phyloP scores from a whole-genome alignment of 2,797 vertebrate species.

The Poliocrania exsul region DNA sequence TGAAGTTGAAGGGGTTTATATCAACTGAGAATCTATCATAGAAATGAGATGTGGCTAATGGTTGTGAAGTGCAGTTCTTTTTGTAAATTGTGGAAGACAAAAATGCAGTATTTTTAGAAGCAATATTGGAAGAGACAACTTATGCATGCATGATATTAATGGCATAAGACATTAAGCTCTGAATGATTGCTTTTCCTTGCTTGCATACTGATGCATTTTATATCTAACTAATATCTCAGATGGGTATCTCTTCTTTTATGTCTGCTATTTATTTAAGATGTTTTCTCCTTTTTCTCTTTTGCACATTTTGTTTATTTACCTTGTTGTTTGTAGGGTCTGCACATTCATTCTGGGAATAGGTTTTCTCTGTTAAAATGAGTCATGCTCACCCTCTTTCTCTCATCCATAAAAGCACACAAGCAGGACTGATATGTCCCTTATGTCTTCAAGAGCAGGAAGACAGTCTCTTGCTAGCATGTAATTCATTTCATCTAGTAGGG shows the following conservation, averaged over 20 bases:
- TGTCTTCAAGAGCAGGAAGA: neutral
- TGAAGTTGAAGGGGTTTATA: neutral
- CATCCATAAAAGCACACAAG: neutral
- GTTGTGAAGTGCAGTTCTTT: neutral
- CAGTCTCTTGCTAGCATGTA: neutral
- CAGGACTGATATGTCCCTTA: neutral
- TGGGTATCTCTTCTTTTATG: neutral
- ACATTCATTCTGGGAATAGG: conserved; percentile 6
- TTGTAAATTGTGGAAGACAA: neutral
- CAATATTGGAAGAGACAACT: conserved; percentile 8
- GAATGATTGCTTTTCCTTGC: neutral
- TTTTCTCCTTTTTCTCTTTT: neutral
- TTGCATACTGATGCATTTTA: neutral
- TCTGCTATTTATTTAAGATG: neutral
- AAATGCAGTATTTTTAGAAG: conserved; percentile 39
- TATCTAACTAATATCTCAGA: neutral
- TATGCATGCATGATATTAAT: conserved; percentile 36
- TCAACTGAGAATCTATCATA: neutral
- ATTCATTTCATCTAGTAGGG: neutral
- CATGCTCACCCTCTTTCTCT: neutral
- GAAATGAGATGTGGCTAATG: conserved; percentile 21
- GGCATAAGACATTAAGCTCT: neutral
- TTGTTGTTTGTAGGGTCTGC: conserved; percentile 34
- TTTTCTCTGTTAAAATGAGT: conserved; percentile 42
- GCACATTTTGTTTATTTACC: neutral